Percentiles rank a stretch among this genome's conserved stretches.
Conservation (phyloP, 2,113 vertebrate genomes). For the Mustela nigripes region DNA sequence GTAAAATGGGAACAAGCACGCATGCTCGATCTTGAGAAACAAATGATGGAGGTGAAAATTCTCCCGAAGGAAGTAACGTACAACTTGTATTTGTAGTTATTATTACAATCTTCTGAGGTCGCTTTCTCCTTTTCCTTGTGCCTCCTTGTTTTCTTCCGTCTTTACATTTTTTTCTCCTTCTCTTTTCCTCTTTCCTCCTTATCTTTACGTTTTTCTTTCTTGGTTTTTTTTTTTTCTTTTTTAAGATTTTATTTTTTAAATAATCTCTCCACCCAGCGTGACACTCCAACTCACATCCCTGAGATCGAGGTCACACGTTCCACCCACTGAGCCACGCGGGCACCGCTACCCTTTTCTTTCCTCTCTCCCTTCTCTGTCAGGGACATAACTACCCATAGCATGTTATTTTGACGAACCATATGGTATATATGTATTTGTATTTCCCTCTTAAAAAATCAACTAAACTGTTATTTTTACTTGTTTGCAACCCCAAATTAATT, state of each 20-base stretch:
- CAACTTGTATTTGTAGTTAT: neutral
- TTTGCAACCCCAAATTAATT: conserved; percentile 38
- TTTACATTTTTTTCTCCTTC: neutral
- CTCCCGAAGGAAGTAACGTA: neutral
- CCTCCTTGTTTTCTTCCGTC: neutral
- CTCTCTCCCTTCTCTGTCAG: neutral
- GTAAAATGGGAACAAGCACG: neutral
- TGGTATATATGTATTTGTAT: neutral
- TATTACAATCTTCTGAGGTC: neutral
- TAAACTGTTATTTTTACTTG: conserved; percentile 51
- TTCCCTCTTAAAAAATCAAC: conserved; percentile 52
- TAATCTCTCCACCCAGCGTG: neutral
- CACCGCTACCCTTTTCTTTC: neutral
- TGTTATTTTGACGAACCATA: neutral
- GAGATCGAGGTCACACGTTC: neutral
- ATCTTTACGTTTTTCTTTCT: neutral
- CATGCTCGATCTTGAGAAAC: neutral
- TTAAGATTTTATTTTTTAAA: neutral
- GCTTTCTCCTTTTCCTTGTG: neutral
- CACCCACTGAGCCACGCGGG: neutral
- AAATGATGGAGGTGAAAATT: neutral
- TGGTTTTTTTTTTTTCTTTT: neutral
- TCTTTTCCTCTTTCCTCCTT: neutral
- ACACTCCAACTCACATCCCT: neutral
- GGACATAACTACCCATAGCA: neutral